phyloP scores from a whole-genome alignment of 92 coral and sea anemone species.

The Zoanthus gigantus region DNA sequence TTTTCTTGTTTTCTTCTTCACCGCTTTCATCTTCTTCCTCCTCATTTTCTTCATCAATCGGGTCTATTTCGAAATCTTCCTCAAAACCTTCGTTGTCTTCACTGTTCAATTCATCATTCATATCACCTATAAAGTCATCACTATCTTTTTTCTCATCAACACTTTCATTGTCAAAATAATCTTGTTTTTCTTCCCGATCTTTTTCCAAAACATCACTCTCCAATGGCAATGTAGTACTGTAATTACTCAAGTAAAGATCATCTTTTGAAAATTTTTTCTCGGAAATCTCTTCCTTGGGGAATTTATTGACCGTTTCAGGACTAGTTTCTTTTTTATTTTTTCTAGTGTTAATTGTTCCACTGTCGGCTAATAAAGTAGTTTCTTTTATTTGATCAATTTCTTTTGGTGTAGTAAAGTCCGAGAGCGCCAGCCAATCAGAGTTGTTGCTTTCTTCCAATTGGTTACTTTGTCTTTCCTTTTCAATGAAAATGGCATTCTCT shows the following conservation, averaged over 20 bases:
- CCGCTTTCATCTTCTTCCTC: neutral
- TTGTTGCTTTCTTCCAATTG: neutral
- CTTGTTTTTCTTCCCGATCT: neutral
- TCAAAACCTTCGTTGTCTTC: neutral
- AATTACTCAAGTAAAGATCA: neutral
- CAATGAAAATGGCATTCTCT: neutral
- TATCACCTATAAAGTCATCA: neutral
- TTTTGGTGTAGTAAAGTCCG: neutral
- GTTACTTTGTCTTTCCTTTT: neutral
- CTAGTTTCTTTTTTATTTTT: neutral
- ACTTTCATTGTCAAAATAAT: neutral
- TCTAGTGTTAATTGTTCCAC: neutral
- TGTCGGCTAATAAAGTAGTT: neutral
- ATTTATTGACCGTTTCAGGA: neutral
- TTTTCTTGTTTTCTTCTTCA: neutral
- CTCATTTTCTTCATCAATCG: slow-evolving; percentile 27
- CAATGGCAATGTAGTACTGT: neutral
- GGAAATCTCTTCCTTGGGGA: neutral
- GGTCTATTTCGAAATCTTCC: slow-evolving; percentile 8
- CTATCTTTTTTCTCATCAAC: neutral
- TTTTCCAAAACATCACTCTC: neutral
- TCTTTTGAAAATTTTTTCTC: neutral
- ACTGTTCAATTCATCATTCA: neutral
- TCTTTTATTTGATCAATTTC: neutral
- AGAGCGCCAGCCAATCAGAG: slow-evolving; percentile 15